Evolutionary conservation across 2,113 vertebrate species (phyloP), one percentile per base, ranked within the genome.

Genomic region (Pholis gunnellus): DNA sequence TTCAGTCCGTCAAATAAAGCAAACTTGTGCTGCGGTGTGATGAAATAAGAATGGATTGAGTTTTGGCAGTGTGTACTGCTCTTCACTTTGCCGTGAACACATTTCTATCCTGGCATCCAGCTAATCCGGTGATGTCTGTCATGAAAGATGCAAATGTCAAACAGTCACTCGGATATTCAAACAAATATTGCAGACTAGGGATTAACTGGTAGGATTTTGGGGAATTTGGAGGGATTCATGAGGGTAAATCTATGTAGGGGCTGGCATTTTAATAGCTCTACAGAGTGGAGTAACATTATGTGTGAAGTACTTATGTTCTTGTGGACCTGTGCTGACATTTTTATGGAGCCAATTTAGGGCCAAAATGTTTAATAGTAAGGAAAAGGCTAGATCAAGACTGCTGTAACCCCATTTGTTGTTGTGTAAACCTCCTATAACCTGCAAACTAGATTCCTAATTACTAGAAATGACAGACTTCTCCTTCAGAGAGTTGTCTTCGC

Each of bases 1-100:
- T 65, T 20, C 9, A 48, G 52, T 86, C 84, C 54, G 46, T 86
- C 84, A 70, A 74, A 89, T 70, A 38, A 56, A 83, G 72, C 27
- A 22, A 82, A 59, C 42, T 22, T 40, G 61, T 7, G 5, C n/a
- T 4, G 54, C 13, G 61, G 42, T 68, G 11, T 60, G 17, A 69
- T 61, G 10, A 68, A 71, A 64, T 22, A 56, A 50, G 9, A 79
- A 65, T 73, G 1, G 36, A 67, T 56, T 54, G 1, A 61, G 20
- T 48, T 56, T 66, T 46, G 46, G 15, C 25, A 46, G 27, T 20
- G 3, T 22, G 22, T 8, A 50, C 40, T 11, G 36, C n/a, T 59
- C 36, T 76, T 59, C 52, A 56, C 13, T 59, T 29, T 59, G 3
- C 25, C 46, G 29, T 68, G 34, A 56, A 15, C 46, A 14, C 8